Base-by-base conservation (phyloP, 2,113 vertebrate species). In the Myotis lucifugus region DNA sequence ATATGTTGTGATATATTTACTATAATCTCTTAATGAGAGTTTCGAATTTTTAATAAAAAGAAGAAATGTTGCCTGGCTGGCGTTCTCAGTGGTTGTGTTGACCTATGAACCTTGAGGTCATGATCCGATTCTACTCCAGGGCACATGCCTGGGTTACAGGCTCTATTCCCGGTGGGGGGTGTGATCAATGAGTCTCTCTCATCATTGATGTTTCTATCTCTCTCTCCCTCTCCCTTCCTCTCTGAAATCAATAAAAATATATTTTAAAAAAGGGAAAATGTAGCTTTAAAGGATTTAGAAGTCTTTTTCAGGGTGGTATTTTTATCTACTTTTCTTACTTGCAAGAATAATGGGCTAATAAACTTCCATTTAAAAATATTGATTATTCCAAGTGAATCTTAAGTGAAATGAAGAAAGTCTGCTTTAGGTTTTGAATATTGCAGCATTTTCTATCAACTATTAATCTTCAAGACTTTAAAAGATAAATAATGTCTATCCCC, bases 11-110 rank as follows among this genome's bases (percentile, higher is more conserved):
- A 84, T 48, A 72, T 64, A 92, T 66, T 87, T 92, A 19, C 37
- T 83, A 79, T 4, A 52, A 78, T 93, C 74, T 56, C 32, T 93
- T 90, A 32, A 76, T 34, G 40, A 70, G 18, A 82, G 19, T 87
- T 94, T 95, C 17, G 50, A 52, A 66, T 77, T 90, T 96, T 73
- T 94, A 90, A 93, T 79, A 48, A 50, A 87, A 94, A 93, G 46
- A 52, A 54, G 59, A 61, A 14, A 70, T 15, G 72, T 6, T 14
- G 2, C 27, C 61, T 32, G 27, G 4, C 12, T 3, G 0, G 27
- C 29, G 5, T 29, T 14, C 61, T 66, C 64, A 32, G 13, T 66
- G 64, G 64, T 66, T 66, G 64, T 15, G 29, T 66, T 32, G 27
- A 66, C 64, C 64, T 32, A 15, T 32, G 29, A 29, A 66, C 29